Base-by-base conservation (phyloP, 1,140 invertebrate species). In the Dreissena rostriformis region DNA sequence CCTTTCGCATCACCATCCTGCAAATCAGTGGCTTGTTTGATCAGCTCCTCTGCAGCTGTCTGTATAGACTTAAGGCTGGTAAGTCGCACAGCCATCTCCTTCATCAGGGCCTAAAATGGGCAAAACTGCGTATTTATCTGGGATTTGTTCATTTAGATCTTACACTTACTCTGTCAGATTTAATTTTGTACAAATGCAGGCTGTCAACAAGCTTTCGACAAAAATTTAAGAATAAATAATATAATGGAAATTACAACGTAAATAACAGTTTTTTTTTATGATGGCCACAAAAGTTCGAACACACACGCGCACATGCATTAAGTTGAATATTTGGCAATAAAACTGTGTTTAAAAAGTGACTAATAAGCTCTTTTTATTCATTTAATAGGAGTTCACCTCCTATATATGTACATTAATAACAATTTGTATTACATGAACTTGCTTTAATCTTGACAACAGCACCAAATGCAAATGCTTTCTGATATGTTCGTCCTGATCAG, bases 1-100 rank as follows among this genome's bases (percentile, higher is more conserved):
- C 92, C 92, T 89, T 87, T 89, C 19, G 91, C 89, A 78, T 90
- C 88, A 17, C 88, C 94, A 94, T 99, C 98, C 70, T 97, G 95
- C 66, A 96, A 95, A 91, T 97, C 97, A 17, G 95, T 95, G 1
- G 98, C 98, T 93, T 99, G 98, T 89, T 96, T 96, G 92, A 99
- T 98, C 51, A 99, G 97, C 93, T 99, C 98, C 88, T 97, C 96
- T n/a, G 98, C 98, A 12, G 97, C 97, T 65, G 96, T 95, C 90
- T 97, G 97, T 0, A 99, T 97, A n/a, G 98, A 97, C 77, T 97
- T 96, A 91, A 98, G 98, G 0, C 98, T 98, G 89, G 97, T 96
- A 78, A 97, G 96, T 51, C 98, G 95, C 91, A 99, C 98, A 68
- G 97, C 96, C 49, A 99, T 93, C 91, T 99, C 98, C 88, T 98